Percentiles rank a stretch among this genome's conserved stretches.
phyloP scores from a whole-genome alignment of 1,140 invertebrate species.

The Drosophila repletoides region DNA sequence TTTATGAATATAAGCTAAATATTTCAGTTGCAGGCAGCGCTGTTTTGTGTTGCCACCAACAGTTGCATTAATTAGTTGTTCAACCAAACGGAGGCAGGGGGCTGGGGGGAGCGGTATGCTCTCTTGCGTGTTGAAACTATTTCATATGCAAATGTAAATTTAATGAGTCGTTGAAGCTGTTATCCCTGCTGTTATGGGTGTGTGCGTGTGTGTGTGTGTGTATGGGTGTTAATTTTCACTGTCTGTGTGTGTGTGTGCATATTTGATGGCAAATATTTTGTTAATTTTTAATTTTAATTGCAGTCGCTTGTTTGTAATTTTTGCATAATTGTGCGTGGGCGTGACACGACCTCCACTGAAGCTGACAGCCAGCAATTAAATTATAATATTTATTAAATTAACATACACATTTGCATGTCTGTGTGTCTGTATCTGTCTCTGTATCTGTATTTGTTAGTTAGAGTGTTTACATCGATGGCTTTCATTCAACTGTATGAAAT shows the following conservation, averaged over 20 bases:
- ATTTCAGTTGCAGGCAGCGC: conserved; percentile 41
- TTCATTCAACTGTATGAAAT: no score
- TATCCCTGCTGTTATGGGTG: conserved; percentile 34
- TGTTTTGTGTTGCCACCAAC: conserved; percentile 22
- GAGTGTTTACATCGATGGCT: no score
- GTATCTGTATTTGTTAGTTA: background rate
- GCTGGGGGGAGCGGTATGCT: background rate
- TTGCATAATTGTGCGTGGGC: conserved; percentile 62
- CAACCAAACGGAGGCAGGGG: conserved; percentile 22
- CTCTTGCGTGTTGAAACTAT: conserved; percentile 62
- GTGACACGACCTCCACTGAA: conserved; percentile 16
- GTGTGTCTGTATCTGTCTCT: background rate
- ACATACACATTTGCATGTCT: background rate
- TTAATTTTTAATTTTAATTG: conserved; percentile 80
- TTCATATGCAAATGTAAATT: conserved; percentile 74
- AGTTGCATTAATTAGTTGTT: conserved; percentile 70
- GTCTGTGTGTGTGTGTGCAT: conserved; percentile 15
- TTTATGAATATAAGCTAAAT: background rate
- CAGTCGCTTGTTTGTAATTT: conserved; percentile 66
- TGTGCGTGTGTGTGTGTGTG: conserved; percentile 10
- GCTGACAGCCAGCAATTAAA: conserved; percentile 52
- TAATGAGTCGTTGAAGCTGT: conserved; percentile 71
- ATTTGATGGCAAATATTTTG: conserved; percentile 61
- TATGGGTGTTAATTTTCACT: no score
- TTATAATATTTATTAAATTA: conserved; percentile 62